Base-by-base conservation (phyloP, 2,797 vertebrate genomes). In the Caiman crocodilus region DNA sequence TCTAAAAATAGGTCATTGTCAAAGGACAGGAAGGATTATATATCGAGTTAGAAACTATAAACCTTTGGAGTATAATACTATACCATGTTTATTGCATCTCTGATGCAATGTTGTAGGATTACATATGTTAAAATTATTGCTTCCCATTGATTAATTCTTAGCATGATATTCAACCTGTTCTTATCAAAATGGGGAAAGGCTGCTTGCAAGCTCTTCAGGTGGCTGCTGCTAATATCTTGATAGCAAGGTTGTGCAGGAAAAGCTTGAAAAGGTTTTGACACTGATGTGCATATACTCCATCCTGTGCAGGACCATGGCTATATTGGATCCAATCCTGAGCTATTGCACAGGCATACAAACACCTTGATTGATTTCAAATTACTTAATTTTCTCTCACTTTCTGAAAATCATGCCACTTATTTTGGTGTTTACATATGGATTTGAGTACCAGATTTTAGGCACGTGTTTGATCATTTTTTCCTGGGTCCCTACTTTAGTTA, bases 1-100 rank as follows among this genome's bases (percentile, higher is more conserved):
- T 90, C 93, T 96, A 93, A 96, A 97, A 96, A 97, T 96, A 97
- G 96, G 96, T 96, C 96, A 96, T 93, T 96, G 95, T 97, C 92
- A 91, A 94, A 96, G 75, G 92, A 97, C 91, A 92, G 90, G 85
- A 89, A 90, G 93, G 89, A 80, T 94, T 93, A 91, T 80, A 71
- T 82, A 84, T 56, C 90, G 65, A 94, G 76, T 82, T 74, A 79
- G 65, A 64, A 90, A 84, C 57, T 6, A 50, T 50, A 80, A 93
- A 88, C 81, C 90, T 82, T 28, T 86, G 59, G 83, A 58, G 57
- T 87, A 74, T 73, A 6, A 32, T 84, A 58, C 28, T 58, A 61
- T 35, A 42, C 59, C 73, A 59, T 2, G 3, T 26, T 71, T 83
- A 42, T 20, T 23, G n/a, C 28, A 2, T 3, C 26, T 93, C 11